Evolutionary conservation across 2,113 vertebrate genomes (phyloP).

Genomic region (Poeciliopsis retropinna): DNA sequence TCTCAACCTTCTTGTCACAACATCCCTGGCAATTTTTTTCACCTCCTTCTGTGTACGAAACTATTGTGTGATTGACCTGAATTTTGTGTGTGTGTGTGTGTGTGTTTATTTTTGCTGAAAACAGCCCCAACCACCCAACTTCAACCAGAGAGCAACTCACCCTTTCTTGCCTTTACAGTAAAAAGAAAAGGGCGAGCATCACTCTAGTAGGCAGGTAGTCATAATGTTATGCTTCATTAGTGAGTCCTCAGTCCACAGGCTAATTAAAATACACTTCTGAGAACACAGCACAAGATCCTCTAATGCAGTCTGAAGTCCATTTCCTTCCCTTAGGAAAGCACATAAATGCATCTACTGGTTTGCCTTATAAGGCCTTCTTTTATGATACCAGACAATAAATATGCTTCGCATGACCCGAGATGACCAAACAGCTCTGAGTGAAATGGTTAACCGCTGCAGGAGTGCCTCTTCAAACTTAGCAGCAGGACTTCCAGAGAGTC

Average conservation of each 20-base stretch:
- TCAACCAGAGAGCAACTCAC: too few relatives aligned
- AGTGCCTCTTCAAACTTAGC: not conserved
- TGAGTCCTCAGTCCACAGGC: not conserved
- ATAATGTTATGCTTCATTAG: not conserved
- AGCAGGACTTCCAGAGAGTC: not conserved
- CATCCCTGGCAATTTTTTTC: too few relatives aligned
- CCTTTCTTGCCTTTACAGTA: too few relatives aligned
- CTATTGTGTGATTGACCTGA: too few relatives aligned
- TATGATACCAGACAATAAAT: not conserved
- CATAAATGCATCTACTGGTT: not conserved
- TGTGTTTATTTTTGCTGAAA: too few relatives aligned
- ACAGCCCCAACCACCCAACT: too few relatives aligned
- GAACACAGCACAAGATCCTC: too few relatives aligned
- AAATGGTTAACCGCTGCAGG: slow-evolving; percentile 2
- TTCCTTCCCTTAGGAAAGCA: not conserved
- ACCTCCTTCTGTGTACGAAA: too few relatives aligned
- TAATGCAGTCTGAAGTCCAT: not conserved
- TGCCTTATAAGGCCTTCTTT: not conserved
- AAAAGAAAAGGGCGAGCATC: not conserved
- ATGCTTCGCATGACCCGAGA: not conserved
- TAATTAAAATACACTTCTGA: not conserved
- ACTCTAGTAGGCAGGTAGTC: not conserved
- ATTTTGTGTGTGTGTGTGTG: too few relatives aligned
- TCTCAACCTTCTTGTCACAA: too few relatives aligned
- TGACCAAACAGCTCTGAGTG: not conserved